phyloP scores from a whole-genome alignment of 2,113 vertebrate genomes.

The Notothenia rossii region DNA sequence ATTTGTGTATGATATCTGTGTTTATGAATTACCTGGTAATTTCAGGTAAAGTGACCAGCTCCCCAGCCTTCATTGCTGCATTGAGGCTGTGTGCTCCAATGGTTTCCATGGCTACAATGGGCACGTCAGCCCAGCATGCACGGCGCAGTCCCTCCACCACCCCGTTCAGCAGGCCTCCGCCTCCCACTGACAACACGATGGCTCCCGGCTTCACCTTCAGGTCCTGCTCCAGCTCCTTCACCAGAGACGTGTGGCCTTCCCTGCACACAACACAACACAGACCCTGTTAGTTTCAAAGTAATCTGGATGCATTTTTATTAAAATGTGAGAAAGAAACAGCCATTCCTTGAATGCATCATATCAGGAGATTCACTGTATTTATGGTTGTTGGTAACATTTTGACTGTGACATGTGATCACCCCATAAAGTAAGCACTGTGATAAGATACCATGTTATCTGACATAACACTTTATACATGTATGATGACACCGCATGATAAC shows the following conservation, averaged over 20 bases:
- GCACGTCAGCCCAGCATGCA: slow-evolving; percentile 89
- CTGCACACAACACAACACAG: slow-evolving; percentile 71
- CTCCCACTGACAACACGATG: slow-evolving; percentile 90
- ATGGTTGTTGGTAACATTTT: not conserved
- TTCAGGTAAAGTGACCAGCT: slow-evolving; percentile 86
- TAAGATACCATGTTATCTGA: slow-evolving; percentile 35
- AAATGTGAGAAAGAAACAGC: not conserved
- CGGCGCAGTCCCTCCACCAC: slow-evolving; percentile 87
- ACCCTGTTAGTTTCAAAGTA: not conserved
- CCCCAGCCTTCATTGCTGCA: slow-evolving; percentile 84
- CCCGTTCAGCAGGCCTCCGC: slow-evolving; percentile 90
- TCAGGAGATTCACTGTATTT: not conserved
- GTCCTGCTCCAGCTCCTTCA: slow-evolving; percentile 86
- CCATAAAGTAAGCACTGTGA: slow-evolving; percentile 10
- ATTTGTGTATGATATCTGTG: not conserved
- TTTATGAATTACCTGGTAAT: slow-evolving; percentile 89
- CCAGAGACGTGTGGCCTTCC: slow-evolving; percentile 90
- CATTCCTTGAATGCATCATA: not conserved
- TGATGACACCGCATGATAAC: slow-evolving; percentile 5
- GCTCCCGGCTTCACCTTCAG: slow-evolving; percentile 86
- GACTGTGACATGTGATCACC: not conserved
- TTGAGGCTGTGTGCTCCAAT: slow-evolving; percentile 90
- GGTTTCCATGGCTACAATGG: slow-evolving; percentile 91
- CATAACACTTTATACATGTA: slow-evolving; percentile 6
- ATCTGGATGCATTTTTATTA: not conserved